Base-by-base conservation (phyloP, 2,113 vertebrate species). In the Benthochromis sp. region DNA sequence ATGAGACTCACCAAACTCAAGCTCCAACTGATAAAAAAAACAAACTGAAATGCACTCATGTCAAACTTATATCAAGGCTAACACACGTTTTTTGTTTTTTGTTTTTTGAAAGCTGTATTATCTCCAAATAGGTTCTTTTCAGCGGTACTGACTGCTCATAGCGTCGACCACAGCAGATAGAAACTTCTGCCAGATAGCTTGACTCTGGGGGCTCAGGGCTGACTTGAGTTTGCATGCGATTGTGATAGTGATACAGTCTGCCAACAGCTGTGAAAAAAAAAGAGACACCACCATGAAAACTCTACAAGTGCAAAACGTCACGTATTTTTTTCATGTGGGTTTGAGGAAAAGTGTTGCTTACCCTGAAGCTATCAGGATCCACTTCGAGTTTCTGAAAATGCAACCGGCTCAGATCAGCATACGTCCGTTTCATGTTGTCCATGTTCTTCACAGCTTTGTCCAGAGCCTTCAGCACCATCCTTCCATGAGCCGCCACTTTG, bases 361-460 rank as follows among this genome's bases (percentile, higher is more conserved):
- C 98, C 95, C 92, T 96, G 94, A 98, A 98, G 96, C 97, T 98
- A 45, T 97, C 97, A 0, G 97, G 97, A 86, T 98, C 98, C 84
- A 98, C 97, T 10, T 96, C 93, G 80, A 98, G 95, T 80, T 96
- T 89, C 81, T 97, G 96, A 63, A 95, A 97, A 9, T 98, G 97
- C 83, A 97, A 91, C 92, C 94, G 93, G 8, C 97, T 97, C 69
- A 98, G 96, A 2, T 78, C 87, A 88, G 95, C 69, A 88, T 97
- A 92, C 4, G 92, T 88, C 0, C 10, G 24, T 5, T 85, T 87
- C 3, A 98, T 88, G 92, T 96, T 79, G 82, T 97, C 97, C 5
- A 97, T 1, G 90, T 96, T 71, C 81, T 95, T 95, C 85, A 97
- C 93, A 0, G 97, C 97, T 0, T 90, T 86, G 4, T 93, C 97